phyloP scores from a whole-genome alignment of 2,888 invertebrate species.

The Plebejus melissa region DNA sequence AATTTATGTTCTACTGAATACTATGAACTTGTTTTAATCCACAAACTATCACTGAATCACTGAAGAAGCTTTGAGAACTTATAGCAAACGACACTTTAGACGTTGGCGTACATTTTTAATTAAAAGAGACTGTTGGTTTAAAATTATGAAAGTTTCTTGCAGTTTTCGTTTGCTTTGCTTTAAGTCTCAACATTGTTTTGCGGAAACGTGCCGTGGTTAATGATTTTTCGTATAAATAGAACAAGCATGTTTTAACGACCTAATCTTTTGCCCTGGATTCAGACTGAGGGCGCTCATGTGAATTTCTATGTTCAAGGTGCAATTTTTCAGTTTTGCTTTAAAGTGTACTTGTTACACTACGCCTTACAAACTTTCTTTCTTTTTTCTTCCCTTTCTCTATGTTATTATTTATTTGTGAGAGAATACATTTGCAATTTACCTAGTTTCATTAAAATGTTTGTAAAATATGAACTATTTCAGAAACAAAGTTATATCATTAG shows the following conservation, averaged over 20 bases:
- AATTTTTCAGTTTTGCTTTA: not conserved
- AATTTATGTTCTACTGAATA: not conserved
- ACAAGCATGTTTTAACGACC: constrained; percentile 9
- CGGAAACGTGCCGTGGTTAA: not conserved
- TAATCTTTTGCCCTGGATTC: constrained; percentile 13
- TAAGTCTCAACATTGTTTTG: not conserved
- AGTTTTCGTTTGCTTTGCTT: constrained; percentile 20
- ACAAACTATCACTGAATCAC: constrained; percentile 23
- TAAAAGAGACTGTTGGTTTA: constrained; percentile 17
- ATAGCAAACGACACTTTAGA: not conserved
- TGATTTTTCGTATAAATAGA: constrained; percentile 5
- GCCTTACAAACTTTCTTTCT: not conserved
- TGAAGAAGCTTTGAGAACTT: constrained; percentile 14
- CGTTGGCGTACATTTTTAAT: constrained; percentile 15
- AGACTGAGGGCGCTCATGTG: not conserved
- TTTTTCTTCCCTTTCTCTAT: not conserved
- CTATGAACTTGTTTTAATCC: constrained; percentile 9
- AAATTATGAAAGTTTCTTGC: constrained; percentile 20
- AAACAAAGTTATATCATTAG: not conserved
- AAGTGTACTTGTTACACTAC: not conserved
- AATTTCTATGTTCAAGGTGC: constrained; percentile 7
- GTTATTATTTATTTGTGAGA: not conserved
- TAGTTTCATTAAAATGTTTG: not conserved
- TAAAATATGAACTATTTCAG: not conserved
- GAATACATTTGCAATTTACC: not conserved